Evolutionary conservation across 2,888 invertebrate genomes (phyloP).

Genomic region (Scaptomyza tumidula): DNA sequence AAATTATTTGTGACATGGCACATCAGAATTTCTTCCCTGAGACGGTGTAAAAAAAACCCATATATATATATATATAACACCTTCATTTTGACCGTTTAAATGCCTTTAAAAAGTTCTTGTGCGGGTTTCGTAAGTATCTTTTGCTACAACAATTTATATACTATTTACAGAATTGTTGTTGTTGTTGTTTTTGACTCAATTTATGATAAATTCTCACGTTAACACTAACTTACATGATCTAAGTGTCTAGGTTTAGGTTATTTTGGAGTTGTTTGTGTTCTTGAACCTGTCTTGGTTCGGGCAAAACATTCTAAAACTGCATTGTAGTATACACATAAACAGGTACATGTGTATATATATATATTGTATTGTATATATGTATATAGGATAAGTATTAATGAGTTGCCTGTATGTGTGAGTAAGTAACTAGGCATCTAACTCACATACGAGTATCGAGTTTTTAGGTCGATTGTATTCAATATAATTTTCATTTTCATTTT

Average conservation of each 20-base stretch:
- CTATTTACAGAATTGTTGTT: conserved; percentile 49
- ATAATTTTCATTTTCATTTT: conserved; percentile 15
- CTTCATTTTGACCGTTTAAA: conserved; percentile 24
- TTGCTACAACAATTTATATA: conserved; percentile 28
- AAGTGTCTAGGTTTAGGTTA: conserved; percentile 40
- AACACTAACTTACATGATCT: conserved; percentile 37
- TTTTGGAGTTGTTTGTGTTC: conserved; percentile 50
- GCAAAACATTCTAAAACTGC: conserved; percentile 22
- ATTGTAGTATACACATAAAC: conserved; percentile 63
- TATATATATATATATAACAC: neutral
- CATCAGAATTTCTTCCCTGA: conserved; percentile 71
- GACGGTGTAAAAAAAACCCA: conserved; percentile 48
- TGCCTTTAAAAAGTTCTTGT: conserved; percentile 6
- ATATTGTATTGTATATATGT: conserved; percentile 24
- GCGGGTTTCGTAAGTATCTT: conserved; percentile 34
- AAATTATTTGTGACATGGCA: conserved; percentile 70
- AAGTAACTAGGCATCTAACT: conserved; percentile 15
- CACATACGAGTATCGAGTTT: conserved; percentile 20
- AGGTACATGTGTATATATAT: conserved; percentile 65
- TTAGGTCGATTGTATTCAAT: neutral
- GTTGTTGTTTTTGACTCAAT: conserved; percentile 12
- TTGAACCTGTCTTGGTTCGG: conserved; percentile 40
- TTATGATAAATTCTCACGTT: conserved; percentile 14
- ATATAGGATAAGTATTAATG: conserved; percentile 31
- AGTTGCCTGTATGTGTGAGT: conserved; percentile 29